Base-by-base conservation (phyloP, 2,888 invertebrate species). In the Empis stercorea region DNA sequence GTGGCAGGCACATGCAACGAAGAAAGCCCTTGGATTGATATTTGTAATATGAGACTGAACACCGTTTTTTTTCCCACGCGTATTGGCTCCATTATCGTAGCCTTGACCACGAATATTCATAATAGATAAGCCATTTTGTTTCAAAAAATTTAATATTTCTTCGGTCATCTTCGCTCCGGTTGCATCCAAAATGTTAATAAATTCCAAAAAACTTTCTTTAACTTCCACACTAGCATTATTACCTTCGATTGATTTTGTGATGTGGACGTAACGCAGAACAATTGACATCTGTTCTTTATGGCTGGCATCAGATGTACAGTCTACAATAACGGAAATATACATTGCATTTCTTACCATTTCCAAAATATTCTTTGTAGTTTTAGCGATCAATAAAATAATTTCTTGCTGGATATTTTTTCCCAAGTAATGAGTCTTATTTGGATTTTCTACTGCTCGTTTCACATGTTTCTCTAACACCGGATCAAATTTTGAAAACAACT, bases 11-110 rank as follows among this genome's bases (percentile, higher is more conserved):
- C 44, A 48, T 32, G 45, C 32, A 45, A 48, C 44, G 32, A 41
- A 41, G 10, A 48, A 45, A 36, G 44, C 48, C 44, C 48, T 48
- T 45, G 44, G 48, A 44, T 48, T 48, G 30, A 48, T 48, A 45
- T 38, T 38, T 38, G 38, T 10, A 38, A 38, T 38, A 20, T 38
- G 38, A 17, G 38, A 38, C 6, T 38, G 20, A 38, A 17, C 38
- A 17, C 38, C 38, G 15, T 38, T 38, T 38, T 38, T 38, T 38
- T 38, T 7, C n/a, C 38, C 38, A 20, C 17, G 38, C 17, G 17
- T 38, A 38, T 38, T 38, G 16, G 17, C 38, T 38, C 38, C 38
- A 38, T 38, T 17, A 10, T 38, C 38, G 34, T 34, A 34, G n/a
- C 37, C 37, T 37, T 47, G 30, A 36, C 47, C 42, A 47, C 37